Evolutionary conservation across 92 coral and sea anemone genomes (phyloP), one percentile per base, ranked within the genome.

Genomic region (Parazoanthus atlanticus): DNA sequence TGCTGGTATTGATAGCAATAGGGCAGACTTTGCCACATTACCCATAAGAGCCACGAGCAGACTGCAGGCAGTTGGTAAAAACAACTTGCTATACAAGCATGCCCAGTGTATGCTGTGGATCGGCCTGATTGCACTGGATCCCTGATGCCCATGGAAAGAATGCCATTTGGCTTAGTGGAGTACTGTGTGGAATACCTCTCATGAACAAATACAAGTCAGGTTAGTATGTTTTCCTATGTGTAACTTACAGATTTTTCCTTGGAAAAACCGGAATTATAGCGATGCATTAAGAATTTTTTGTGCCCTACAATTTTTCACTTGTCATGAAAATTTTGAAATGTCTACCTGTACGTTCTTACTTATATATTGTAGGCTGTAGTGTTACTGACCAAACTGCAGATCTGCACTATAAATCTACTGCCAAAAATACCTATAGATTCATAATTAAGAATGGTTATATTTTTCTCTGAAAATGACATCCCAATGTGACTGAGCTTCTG

Each of bases 111-210:
- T 19, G 91, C 89, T 30, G 81, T 74, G 25, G 86, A 23, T 0
- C 15, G 86, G 21, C 91, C 89, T 11, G 91, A 72, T 56, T 33
- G 71, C 13, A 80, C 80, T 30, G 76, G 33, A 29, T 89, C 91
- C 8, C 85, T 93, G 8, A 73, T 93, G 29, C 89, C 91, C 9
- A n/a, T 91, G 47, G 33, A 79, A 38, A 74, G 91, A 76, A 93
- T 93, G 93, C 93, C 95, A 61, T 91, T 93, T 93, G 95, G 95
- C 40, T 74, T 93, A 25, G 93, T 93, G 66, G 92, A 93, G 77
- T 91, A 91, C 75, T 93, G 91, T 66, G 89, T 89, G 21, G 91
- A 93, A 58, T 93, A 91, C 87, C 90, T 90, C 80, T 74, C 90
- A 30, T 89, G 91, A 80, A 93, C 93, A 61, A 88, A 93, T 86